phyloP scores from a whole-genome alignment of 37 sponge, comb jelly and placozoan species.

The Theonella swinhoei region DNA sequence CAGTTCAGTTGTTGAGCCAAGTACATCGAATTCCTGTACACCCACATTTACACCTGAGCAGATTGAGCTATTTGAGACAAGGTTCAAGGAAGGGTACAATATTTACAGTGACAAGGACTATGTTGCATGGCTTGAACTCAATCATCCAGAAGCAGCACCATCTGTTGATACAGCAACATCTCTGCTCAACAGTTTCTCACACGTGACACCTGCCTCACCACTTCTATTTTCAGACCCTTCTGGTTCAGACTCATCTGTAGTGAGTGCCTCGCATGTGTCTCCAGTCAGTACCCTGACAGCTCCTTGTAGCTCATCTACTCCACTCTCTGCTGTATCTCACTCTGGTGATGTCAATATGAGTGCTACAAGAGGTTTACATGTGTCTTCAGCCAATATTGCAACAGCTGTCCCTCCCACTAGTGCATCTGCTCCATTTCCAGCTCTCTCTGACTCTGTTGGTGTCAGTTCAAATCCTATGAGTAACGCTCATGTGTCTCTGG shows the following conservation, averaged over 20 bases:
- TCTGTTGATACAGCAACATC: neutral
- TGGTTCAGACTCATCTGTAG: neutral
- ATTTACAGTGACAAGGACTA: neutral
- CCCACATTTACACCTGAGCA: neutral
- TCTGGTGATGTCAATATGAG: neutral
- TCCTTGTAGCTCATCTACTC: neutral
- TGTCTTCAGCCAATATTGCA: neutral
- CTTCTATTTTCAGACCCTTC: conserved; percentile 2
- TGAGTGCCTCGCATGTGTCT: no score
- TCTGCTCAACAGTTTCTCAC: neutral
- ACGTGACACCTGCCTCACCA: neutral
- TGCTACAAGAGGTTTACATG: neutral
- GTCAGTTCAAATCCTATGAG: neutral
- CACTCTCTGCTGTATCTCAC: neutral
- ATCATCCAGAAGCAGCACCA: conserved; percentile 27
- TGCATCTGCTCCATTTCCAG: neutral
- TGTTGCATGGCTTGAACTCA: conserved; percentile 11
- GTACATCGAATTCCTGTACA: neutral
- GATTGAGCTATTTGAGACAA: neutral
- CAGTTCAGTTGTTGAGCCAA: no score
- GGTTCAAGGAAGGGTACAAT: conserved; percentile 10
- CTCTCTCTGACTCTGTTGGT: neutral
- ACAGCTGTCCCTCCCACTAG: neutral
- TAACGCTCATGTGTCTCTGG: neutral
- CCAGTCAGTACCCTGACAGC: neutral